phyloP scores from a whole-genome alignment of 2,113 vertebrate species.

The Thryonomys swinderianus region DNA sequence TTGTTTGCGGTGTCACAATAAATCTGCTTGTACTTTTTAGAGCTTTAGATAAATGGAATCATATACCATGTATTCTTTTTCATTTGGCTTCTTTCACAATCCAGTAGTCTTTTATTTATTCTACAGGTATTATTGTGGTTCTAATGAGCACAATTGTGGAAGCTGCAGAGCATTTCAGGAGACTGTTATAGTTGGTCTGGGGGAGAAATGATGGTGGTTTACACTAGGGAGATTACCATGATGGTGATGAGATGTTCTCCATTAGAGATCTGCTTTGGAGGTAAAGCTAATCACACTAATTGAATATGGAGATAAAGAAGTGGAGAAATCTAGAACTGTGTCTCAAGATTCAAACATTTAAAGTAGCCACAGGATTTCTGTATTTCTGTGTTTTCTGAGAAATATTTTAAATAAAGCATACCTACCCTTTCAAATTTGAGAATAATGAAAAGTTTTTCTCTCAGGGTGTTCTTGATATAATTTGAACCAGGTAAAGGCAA shows the following conservation, averaged over 20 bases:
- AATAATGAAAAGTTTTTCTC: neutral
- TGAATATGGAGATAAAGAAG: neutral
- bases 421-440: neutral
- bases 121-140: neutral
- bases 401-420: neutral
- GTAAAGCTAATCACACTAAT: neutral
- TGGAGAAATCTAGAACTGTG: neutral
- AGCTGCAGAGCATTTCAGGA: neutral
- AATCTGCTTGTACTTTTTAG: neutral
- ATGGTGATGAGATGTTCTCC: neutral
- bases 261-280: neutral
- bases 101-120: neutral
- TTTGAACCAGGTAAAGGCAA: neutral
- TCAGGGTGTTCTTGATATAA: neutral
- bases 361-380: neutral
- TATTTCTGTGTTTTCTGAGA: constrained; percentile 21
- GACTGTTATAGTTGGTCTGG: neutral
- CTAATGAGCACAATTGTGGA: neutral
- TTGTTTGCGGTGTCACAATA: neutral
- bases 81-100: neutral
- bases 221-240: neutral
- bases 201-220: neutral
- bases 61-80: neutral
- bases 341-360: neutral
- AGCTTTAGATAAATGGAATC: neutral